Percentiles rank a stretch among this genome's conserved stretches.
phyloP scores from a whole-genome alignment of 2,797 vertebrate species.

The Cyclura pinguis region DNA sequence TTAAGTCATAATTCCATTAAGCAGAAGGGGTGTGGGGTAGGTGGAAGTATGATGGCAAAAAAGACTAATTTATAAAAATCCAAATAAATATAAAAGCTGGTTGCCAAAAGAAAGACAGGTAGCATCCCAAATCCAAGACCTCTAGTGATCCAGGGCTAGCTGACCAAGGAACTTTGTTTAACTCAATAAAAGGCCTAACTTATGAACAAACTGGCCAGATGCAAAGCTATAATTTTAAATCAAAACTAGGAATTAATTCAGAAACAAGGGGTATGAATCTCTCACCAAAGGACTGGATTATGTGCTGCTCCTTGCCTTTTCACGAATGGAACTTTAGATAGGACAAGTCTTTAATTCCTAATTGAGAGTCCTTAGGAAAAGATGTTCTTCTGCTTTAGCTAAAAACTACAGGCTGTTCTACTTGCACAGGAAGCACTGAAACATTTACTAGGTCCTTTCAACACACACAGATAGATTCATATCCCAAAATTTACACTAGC shows the following conservation, averaged over 20 bases:
- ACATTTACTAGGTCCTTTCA: neutral
- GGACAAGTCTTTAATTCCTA: neutral
- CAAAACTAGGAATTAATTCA: neutral
- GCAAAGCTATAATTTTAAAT: neutral
- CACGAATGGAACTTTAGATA: neutral
- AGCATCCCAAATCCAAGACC: neutral
- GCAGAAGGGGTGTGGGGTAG: slow-evolving; percentile 4
- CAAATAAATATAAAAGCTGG: neutral
- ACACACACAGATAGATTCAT: neutral
- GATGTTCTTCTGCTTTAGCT: neutral
- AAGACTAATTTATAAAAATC: neutral
- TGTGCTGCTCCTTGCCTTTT: neutral
- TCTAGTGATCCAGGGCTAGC: neutral
- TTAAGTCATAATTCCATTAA: neutral
- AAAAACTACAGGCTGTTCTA: neutral
- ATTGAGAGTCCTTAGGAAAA: neutral
- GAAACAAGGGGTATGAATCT: neutral
- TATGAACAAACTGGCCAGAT: neutral
- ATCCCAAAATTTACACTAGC: neutral
- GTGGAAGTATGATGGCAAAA: neutral
- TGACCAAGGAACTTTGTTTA: neutral
- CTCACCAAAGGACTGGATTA: neutral
- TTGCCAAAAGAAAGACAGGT: neutral
- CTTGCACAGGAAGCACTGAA: neutral
- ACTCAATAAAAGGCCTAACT: neutral